Evolutionary conservation across 2,113 vertebrate genomes (phyloP).

Genomic region (Carassius gibelio): DNA sequence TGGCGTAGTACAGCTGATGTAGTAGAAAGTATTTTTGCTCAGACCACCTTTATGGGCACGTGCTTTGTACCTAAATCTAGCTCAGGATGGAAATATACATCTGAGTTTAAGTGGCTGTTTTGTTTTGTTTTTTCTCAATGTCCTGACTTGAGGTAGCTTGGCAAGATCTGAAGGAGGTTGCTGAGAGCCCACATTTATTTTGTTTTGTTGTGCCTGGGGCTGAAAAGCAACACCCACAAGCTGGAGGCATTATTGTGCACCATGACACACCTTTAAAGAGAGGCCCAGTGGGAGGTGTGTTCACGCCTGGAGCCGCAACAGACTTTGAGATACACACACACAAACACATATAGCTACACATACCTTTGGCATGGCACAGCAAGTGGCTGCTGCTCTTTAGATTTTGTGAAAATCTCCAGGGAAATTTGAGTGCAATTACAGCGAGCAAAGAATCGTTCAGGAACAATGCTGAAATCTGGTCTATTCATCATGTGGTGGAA

Average conservation of each 20-base stretch:
- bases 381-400: constrained; percentile 48
- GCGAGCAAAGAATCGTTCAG: constrained; percentile 41
- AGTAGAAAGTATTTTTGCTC: background rate
- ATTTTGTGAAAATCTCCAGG: constrained; percentile 38
- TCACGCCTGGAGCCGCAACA: constrained; percentile 55
- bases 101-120: constrained; percentile 53
- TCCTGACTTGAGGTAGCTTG: constrained; percentile 60
- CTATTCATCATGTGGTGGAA: constrained; percentile 40
- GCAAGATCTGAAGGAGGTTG: constrained; percentile 59
- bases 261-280: constrained; percentile 66
- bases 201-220: constrained; percentile 61
- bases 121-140: constrained; percentile 55
- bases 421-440: constrained; percentile 48
- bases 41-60: background rate
- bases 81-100: constrained; percentile 45
- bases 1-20: constrained; percentile 11
- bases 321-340: constrained; percentile 26
- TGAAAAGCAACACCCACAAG: constrained; percentile 55
- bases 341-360: constrained; percentile 31
- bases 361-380: constrained; percentile 31
- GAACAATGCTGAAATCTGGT: constrained; percentile 45
- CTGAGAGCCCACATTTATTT: constrained; percentile 58
- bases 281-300: constrained; percentile 57
- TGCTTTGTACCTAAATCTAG: background rate
- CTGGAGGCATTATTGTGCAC: constrained; percentile 41